Conservation (phyloP, 2,888 invertebrate species). For the Melanotus villosus region DNA sequence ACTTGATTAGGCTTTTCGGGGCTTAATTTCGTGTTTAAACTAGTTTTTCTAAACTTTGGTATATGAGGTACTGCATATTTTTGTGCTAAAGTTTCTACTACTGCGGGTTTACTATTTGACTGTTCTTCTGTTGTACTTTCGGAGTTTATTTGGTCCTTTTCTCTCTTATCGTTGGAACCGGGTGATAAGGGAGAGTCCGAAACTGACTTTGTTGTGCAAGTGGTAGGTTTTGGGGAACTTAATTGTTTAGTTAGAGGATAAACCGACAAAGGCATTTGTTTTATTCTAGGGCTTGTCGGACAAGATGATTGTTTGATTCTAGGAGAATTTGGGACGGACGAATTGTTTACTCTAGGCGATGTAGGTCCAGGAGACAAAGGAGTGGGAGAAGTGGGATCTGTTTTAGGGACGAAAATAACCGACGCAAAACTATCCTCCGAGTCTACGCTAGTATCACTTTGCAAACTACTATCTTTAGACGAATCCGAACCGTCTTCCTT, state of each 20-base stretch:
- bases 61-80: slow-evolving; percentile 66
- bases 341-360: slow-evolving; percentile 75
- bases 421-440: slow-evolving; percentile 95
- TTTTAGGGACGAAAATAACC: slow-evolving; percentile 91
- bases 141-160: slow-evolving; percentile 56
- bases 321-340: slow-evolving; percentile 85
- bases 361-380: slow-evolving; percentile 75
- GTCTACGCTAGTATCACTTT: slow-evolving; percentile 94
- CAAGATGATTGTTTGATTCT: slow-evolving; percentile 80
- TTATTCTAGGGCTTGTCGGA: slow-evolving; percentile 76
- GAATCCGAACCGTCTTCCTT: slow-evolving; percentile 92
- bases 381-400: slow-evolving; percentile 78
- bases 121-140: slow-evolving; percentile 52
- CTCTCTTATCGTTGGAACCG: slow-evolving; percentile 70
- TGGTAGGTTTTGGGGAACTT: slow-evolving; percentile 72
- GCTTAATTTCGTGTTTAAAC: slow-evolving; percentile 54
- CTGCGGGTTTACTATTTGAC: slow-evolving; percentile 31
- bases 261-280: slow-evolving; percentile 72
- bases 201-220: slow-evolving; percentile 51
- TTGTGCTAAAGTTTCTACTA: slow-evolving; percentile 59
- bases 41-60: slow-evolving; percentile 64
- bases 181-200: slow-evolving; percentile 55
- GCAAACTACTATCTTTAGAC: slow-evolving; percentile 90
- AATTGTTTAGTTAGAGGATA: slow-evolving; percentile 75
- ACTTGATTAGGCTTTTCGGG: slow-evolving; percentile 53